phyloP scores from a whole-genome alignment of 2,797 vertebrate species.

The Chrosomus eos region DNA sequence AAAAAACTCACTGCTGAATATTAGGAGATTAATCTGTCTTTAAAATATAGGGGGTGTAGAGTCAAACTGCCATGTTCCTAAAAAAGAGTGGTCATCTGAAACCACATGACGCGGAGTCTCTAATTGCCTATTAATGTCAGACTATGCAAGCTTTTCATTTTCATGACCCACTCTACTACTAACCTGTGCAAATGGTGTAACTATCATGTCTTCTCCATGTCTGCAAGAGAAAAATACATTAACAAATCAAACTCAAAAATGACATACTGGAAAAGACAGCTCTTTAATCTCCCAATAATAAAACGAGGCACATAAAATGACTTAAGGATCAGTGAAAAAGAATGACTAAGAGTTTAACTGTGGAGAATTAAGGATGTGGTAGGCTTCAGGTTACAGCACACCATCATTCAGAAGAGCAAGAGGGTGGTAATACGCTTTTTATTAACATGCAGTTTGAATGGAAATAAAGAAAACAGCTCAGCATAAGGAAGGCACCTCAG shows the following conservation, averaged over 20 bases:
- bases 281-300: slow-evolving; percentile 22
- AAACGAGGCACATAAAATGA: slow-evolving; percentile 30
- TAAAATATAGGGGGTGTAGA: not conserved
- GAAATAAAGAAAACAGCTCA: slow-evolving; percentile 30
- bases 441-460: slow-evolving; percentile 43
- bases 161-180: slow-evolving; percentile 55
- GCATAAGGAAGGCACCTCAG: slow-evolving; percentile 10
- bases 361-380: slow-evolving; percentile 42
- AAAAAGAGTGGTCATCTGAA: not conserved
- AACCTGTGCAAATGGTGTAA: slow-evolving; percentile 95
- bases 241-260: slow-evolving; percentile 25
- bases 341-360: slow-evolving; percentile 21
- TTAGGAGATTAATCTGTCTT: slow-evolving; percentile 16
- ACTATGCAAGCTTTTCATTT: not conserved
- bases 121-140: slow-evolving; percentile 9
- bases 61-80: not conserved
- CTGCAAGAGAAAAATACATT: slow-evolving; percentile 70
- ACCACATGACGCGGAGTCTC: slow-evolving; percentile 16
- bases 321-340: slow-evolving; percentile 25
- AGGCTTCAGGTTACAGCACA: slow-evolving; percentile 25
- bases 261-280: slow-evolving; percentile 7
- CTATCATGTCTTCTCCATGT: slow-evolving; percentile 96
- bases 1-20: not conserved
- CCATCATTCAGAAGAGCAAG: slow-evolving; percentile 36
- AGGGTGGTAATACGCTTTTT: slow-evolving; percentile 30